Evolutionary conservation across 2,888 invertebrate genomes (phyloP).

Genomic region (Watsonalla binaria): DNA sequence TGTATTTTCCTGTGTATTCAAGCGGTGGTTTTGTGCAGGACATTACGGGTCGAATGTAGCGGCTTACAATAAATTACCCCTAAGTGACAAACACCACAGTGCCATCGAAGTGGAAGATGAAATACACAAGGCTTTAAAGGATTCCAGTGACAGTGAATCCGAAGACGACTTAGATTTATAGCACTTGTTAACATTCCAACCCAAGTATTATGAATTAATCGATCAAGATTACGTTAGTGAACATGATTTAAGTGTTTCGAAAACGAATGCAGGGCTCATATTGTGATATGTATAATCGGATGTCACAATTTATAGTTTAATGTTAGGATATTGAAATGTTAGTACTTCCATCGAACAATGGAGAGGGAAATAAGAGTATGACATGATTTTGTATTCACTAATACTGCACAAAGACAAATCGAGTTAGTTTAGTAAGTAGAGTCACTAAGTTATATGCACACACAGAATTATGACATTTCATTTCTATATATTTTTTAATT

Average conservation of each 20-base stretch:
- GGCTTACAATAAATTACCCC: slow-evolving; percentile 62
- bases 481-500: too few species aligned
- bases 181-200: slow-evolving; percentile 42
- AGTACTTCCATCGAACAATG: background rate
- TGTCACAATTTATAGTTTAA: slow-evolving; percentile 43
- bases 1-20: slow-evolving; percentile 41
- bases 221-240: slow-evolving; percentile 39
- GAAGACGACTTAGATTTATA: slow-evolving; percentile 68
- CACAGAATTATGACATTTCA: too few species aligned
- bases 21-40: slow-evolving; percentile 43
- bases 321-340: slow-evolving; percentile 11
- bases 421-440: too few species aligned
- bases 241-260: slow-evolving; percentile 21
- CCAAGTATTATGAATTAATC: slow-evolving; percentile 48
- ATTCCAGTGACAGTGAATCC: slow-evolving; percentile 61
- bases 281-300: slow-evolving; percentile 48
- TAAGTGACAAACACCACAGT: slow-evolving; percentile 58
- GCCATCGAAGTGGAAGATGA: slow-evolving; percentile 65
- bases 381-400: too few species aligned
- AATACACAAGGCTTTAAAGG: slow-evolving; percentile 61
- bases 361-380: background rate
- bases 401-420: too few species aligned
- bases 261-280: slow-evolving; percentile 47
- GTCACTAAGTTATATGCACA: too few species aligned
- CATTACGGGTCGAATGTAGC: slow-evolving; percentile 53